A percentile compares a stretch with the other conserved stretches of the same genome.
Evolutionary conservation across 1,140 invertebrate species (phyloP).

Genomic region (Saxidomus purpurata): DNA sequence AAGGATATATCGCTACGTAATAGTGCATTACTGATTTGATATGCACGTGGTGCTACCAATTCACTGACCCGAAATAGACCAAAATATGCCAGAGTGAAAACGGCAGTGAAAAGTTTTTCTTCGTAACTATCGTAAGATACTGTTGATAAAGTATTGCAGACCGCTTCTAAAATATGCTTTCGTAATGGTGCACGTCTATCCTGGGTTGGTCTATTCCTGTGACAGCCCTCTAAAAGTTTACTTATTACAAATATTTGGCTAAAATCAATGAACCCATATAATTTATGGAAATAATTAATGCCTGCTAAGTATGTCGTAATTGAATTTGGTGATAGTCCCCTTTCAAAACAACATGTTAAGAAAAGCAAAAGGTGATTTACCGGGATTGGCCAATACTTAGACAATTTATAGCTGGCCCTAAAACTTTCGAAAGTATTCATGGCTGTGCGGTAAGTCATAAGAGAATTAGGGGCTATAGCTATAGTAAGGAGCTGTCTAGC

Average conservation of each 20-base stretch:
- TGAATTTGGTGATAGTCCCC: not conserved
- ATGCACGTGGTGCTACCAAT: not conserved
- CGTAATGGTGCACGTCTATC: not conserved
- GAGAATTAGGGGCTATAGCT: not conserved
- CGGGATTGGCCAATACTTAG: not conserved
- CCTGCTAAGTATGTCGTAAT: not conserved
- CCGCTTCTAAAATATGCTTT: not conserved
- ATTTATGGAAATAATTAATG: not conserved
- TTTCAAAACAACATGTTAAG: not conserved
- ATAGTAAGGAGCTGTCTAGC: not conserved
- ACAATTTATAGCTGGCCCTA: not conserved
- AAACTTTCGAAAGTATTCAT: not conserved
- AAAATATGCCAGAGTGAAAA: not conserved
- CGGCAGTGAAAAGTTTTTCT: not conserved
- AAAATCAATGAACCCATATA: not conserved
- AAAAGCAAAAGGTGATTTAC: not conserved
- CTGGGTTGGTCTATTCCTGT: not conserved
- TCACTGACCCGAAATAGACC: not conserved
- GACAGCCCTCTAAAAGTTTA: not conserved
- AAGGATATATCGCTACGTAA: not conserved
- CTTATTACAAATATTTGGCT: not conserved
- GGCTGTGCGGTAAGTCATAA: not conserved
- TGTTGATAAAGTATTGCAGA: not conserved
- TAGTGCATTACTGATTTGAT: not conserved
- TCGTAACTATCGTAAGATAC: not conserved